A percentile compares a stretch with the other conserved stretches of the same genome.
phyloP scores from a whole-genome alignment of 37 sponge, comb jelly and placozoan genomes.

The Ephydatia muelleri region DNA sequence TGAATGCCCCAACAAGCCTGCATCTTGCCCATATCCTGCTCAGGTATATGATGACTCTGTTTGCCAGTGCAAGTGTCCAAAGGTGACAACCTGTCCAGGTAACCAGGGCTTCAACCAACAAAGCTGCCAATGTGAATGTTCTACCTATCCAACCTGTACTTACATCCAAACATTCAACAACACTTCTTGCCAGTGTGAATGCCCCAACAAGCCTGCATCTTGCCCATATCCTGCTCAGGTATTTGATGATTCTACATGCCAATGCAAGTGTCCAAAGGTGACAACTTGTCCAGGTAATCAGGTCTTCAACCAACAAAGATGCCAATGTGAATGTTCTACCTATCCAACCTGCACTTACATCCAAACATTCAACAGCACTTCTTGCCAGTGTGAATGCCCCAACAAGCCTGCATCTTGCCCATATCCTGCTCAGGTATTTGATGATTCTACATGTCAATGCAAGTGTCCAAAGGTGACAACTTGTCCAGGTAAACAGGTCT shows the following conservation, averaged over 20 bases:
- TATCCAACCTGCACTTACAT: neutral
- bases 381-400: slow-evolving; percentile 35
- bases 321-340: slow-evolving; percentile 20
- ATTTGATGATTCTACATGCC: neutral
- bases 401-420: neutral
- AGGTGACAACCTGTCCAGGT: neutral
- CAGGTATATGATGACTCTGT: neutral
- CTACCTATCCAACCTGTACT: neutral
- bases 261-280: too few relatives aligned
- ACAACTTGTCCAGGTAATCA: neutral
- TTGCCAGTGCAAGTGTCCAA: slow-evolving; percentile 25
- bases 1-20: slow-evolving; percentile 1
- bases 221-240: neutral
- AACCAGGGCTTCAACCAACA: neutral
- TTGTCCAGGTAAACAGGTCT: slow-evolving; percentile 4
- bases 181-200: slow-evolving; percentile 13
- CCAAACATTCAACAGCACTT: slow-evolving; percentile 13
- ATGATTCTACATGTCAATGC: slow-evolving; percentile 25
- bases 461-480: slow-evolving; percentile 3
- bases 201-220: neutral
- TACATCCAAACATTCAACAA: slow-evolving; percentile 18
- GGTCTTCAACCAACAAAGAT: slow-evolving; percentile 9
- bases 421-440: slow-evolving; percentile 1
- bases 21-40: neutral
- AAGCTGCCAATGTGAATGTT: neutral